These are phyloP conservation scores for Rhabdomys pumilio DNA, from an alignment of 2,797 vertebrate genomes.

Conservation along the genomic window DNA sequence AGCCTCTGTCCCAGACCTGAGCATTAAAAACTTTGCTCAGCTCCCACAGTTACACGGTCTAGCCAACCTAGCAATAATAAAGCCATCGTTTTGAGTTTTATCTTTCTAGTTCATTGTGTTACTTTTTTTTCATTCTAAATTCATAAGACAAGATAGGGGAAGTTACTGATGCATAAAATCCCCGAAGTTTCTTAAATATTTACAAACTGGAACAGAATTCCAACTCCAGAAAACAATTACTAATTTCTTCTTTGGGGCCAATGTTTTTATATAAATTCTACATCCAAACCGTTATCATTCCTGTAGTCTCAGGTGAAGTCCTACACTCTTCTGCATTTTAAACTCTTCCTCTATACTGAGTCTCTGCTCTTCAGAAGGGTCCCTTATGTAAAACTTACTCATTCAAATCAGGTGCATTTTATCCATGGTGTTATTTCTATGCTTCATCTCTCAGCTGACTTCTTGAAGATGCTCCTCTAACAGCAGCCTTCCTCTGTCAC, in stretches of 20 bases:
- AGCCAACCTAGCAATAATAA: neutral
- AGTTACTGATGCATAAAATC: neutral
- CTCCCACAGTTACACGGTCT: neutral
- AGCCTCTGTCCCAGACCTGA: neutral
- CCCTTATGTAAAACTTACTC: neutral
- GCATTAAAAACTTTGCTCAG: neutral
- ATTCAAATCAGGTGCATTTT: neutral
- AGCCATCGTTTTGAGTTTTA: neutral
- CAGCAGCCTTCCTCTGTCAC: neutral
- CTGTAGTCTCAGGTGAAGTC: neutral
- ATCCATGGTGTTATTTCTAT: neutral
- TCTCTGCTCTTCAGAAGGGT: neutral
- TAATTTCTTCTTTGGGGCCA: neutral
- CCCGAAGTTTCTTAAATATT: neutral
- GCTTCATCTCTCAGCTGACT: neutral
- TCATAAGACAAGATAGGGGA: neutral
- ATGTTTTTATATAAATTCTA: neutral
- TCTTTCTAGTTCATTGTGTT: neutral
- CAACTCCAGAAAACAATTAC: neutral
- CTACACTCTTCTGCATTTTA: neutral
- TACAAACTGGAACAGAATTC: neutral
- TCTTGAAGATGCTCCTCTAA: conserved; percentile 7
- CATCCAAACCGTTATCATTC: neutral
- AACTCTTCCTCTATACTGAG: neutral
- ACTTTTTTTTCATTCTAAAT: neutral